Conservation (phyloP, 1,140 invertebrate genomes). For the Phymorhynchus buccinoides region DNA sequence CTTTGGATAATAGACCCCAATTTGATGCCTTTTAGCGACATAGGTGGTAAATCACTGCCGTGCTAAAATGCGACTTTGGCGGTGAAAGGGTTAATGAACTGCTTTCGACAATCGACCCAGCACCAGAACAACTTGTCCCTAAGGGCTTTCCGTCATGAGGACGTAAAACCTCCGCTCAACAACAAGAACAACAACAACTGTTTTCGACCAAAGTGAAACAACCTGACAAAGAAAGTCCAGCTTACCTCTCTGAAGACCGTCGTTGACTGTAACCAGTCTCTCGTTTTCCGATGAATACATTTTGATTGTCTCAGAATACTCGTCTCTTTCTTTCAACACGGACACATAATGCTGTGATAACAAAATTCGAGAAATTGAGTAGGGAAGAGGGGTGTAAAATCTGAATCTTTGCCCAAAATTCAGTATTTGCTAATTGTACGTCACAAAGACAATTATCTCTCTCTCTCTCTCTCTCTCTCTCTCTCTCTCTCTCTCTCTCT, state of each 20-base stretch:
- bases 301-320: background rate
- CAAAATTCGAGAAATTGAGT: background rate
- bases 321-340: slow-evolving; percentile 2
- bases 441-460: background rate
- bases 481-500: background rate
- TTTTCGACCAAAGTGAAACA: background rate
- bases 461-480: background rate
- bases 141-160: too few species aligned
- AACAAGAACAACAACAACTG: background rate
- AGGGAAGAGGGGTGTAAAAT: background rate
- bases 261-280: background rate
- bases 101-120: too few species aligned
- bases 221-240: background rate
- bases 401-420: background rate
- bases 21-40: too few species aligned
- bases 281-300: background rate
- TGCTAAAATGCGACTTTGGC: too few species aligned
- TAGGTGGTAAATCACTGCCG: too few species aligned
- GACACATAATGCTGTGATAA: background rate
- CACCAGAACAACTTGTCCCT: too few species aligned
- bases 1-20: too few species aligned
- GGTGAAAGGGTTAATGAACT: too few species aligned
- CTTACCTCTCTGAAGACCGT: background rate
- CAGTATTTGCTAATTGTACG: too few species aligned
- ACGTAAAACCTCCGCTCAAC: too few species aligned